Evolutionary conservation across 2,888 invertebrate genomes (phyloP).

Genomic region (Amblyjoppa fuscipennis): DNA sequence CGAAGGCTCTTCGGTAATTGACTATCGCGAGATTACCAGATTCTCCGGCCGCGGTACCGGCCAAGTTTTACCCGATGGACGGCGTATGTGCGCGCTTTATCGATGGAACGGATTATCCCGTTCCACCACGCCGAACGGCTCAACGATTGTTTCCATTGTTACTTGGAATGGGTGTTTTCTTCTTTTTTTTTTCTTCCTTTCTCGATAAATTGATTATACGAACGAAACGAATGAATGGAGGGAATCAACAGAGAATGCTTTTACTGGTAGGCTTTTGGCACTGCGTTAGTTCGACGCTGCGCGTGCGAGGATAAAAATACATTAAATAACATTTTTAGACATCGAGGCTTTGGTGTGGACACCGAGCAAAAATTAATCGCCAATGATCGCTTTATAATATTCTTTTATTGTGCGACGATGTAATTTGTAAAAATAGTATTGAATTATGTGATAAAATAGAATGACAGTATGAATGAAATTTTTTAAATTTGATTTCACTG

Average conservation of each 20-base stretch:
- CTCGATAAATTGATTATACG: not conserved
- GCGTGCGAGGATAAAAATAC: not conserved
- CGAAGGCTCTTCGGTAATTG: constrained; percentile 1
- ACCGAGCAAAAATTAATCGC: no score
- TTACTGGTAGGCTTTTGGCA: not conserved
- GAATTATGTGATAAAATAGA: no score
- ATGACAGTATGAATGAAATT: no score
- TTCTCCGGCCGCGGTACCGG: not conserved
- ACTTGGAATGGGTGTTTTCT: not conserved
- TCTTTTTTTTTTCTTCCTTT: not conserved
- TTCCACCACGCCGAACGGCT: not conserved
- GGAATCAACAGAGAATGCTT: constrained; percentile 18
- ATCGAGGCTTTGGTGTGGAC: no score
- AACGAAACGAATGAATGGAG: not conserved
- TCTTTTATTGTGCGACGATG: no score
- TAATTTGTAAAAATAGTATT: no score
- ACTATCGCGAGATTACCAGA: constrained; percentile 6
- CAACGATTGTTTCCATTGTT: not conserved
- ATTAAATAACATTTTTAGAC: not conserved
- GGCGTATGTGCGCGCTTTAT: not conserved
- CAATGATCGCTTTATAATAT: no score
- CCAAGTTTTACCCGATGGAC: not conserved
- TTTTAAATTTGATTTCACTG: no score
- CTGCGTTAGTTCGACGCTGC: not conserved
- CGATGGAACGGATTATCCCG: not conserved